phyloP scores from a whole-genome alignment of 2,113 vertebrate species.

The Tor tambroides region DNA sequence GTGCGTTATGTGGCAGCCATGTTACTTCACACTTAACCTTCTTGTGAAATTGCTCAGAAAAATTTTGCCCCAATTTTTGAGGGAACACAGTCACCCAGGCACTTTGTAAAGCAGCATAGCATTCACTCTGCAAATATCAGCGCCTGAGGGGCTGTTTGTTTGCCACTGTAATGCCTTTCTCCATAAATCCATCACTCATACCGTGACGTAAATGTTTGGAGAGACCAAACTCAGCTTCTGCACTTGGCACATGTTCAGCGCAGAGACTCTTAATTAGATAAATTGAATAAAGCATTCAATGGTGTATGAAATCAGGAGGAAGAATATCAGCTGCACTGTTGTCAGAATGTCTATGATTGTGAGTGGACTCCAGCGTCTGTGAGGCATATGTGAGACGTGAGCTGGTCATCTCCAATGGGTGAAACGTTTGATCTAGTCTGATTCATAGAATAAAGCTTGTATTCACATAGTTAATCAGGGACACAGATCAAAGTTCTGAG shows the following conservation, averaged over 20 bases:
- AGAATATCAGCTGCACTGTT: neutral
- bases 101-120: constrained; percentile 30
- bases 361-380: neutral
- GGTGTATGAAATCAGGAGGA: neutral
- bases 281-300: constrained; percentile 11
- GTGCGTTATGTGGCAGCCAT: constrained; percentile 37
- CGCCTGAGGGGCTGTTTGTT: constrained; percentile 30
- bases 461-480: neutral
- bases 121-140: constrained; percentile 43
- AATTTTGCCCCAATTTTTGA: constrained; percentile 33
- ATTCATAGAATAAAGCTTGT: neutral
- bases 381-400: neutral
- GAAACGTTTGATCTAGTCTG: neutral
- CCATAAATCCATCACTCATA: constrained; percentile 41
- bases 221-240: neutral
- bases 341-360: neutral
- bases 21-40: constrained; percentile 45
- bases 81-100: constrained; percentile 41
- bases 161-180: constrained; percentile 25
- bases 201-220: constrained; percentile 13
- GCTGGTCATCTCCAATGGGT: neutral
- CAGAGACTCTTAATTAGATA: neutral
- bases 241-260: neutral
- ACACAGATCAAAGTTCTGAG: constrained; percentile 10
- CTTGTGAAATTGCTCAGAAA: constrained; percentile 34